Base-by-base conservation (phyloP, 2,797 vertebrate genomes). In the Enteromius thamalakanensis region DNA sequence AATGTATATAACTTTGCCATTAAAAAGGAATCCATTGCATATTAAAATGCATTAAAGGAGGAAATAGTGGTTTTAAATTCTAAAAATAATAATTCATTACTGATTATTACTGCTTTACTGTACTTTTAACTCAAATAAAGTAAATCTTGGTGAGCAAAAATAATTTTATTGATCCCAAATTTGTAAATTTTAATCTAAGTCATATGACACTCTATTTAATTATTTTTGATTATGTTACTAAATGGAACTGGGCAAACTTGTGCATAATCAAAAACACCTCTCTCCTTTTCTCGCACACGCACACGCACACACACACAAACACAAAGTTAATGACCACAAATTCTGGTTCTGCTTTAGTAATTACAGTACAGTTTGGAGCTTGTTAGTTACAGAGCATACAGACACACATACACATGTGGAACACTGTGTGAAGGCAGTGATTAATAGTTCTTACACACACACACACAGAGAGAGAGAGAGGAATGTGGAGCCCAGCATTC, bases 401-500 rank as follows among this genome's bases (percentile, higher is more conserved):
- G 21, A 51, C 45, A 76, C 58, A 67, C 71, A 67, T 34, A 80
- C 79, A 80, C 40, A 62, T 62, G 68, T 81, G 60, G 45, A 79
- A 65, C 45, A 23, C 5, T 53, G 60, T 55, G 71, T 53, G 32
- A 82, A 32, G 47, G 47, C 45, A 15, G 6, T 67, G 71, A 76
- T 82, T 76, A 67, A 76, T 67, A 81, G 80, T 45, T 12, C 76
- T 19, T n/a, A 64, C 60, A 17, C 60, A 29, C 60, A 64, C 14
- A 17, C 29, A 64, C 14, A 6, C 14, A 29, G 11, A 47, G 45
- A 47, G 42, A 45, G 45, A 47, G 12, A 47, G 12, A 71, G 75
- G 82, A 83, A 83, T 83, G 82, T 71, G 37, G 19, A 82, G 26
- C 12, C 62, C 49, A 32, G 64, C 23, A 32, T 82, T 82, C 75